Conservation (phyloP, 2,888 invertebrate genomes). For the Pogonocherus hispidulus region DNA sequence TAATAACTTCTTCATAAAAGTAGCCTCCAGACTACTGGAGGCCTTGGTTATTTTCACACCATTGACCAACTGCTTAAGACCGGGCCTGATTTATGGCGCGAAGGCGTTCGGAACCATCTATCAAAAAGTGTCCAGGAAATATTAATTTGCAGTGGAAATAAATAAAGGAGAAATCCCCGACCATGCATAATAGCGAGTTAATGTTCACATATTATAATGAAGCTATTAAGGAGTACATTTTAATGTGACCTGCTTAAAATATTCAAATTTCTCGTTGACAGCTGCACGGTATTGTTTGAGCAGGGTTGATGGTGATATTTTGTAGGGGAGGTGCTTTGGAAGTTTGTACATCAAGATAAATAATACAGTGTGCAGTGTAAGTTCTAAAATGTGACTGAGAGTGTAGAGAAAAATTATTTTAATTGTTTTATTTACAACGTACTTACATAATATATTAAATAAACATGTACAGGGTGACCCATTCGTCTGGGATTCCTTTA, state of each 20-base stretch:
- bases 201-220: constrained; percentile 55
- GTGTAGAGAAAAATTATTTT: too few species aligned
- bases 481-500: too few species aligned
- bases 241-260: constrained; percentile 59
- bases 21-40: not conserved
- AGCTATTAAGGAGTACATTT: constrained; percentile 53
- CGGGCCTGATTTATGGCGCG: constrained; percentile 11
- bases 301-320: constrained; percentile 34
- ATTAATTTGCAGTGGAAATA: constrained; percentile 47
- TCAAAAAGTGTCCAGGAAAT: constrained; percentile 48
- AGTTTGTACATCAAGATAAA: too few species aligned
- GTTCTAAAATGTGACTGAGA: too few species aligned
- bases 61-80: too few species aligned
- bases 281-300: constrained; percentile 48
- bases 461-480: too few species aligned
- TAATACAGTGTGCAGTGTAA: too few species aligned
- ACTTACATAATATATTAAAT: too few species aligned
- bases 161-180: constrained; percentile 45
- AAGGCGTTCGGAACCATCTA: constrained; percentile 35
- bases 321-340: constrained; percentile 1
- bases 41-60: too few species aligned
- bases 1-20: too few species aligned
- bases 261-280: constrained; percentile 60
- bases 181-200: constrained; percentile 58
- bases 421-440: too few species aligned